Evolutionary conservation across 2,888 invertebrate species (phyloP).

Genomic region (Escarpia spicata): DNA sequence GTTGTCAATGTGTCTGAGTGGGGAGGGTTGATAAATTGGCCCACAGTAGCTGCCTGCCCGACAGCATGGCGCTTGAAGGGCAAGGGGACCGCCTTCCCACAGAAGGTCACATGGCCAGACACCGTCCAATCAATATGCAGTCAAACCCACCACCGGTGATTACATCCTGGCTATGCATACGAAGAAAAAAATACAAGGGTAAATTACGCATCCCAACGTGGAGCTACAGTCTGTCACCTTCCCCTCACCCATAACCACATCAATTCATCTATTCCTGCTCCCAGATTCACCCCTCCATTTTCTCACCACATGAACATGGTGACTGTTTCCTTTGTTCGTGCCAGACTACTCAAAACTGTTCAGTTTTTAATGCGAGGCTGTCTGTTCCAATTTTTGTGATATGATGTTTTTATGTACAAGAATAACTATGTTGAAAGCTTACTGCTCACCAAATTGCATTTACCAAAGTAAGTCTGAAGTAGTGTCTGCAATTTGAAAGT

Average conservation of each 20-base stretch:
- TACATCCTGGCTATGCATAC: background rate
- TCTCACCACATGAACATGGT: background rate
- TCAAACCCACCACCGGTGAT: background rate
- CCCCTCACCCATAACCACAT: background rate
- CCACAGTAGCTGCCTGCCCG: background rate
- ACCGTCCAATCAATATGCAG: background rate
- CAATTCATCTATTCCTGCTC: background rate
- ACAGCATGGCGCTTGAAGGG: background rate
- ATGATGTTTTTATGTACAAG: too few species aligned
- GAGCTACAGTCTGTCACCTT: background rate
- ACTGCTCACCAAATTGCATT: too few species aligned
- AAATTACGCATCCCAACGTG: background rate
- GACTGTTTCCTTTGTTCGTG: background rate
- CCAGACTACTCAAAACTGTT: background rate
- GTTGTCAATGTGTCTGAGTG: background rate
- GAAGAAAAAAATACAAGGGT: background rate
- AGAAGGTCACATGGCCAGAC: conserved; percentile 13
- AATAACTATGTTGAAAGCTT: too few species aligned
- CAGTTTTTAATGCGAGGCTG: too few species aligned
- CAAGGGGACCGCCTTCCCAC: background rate
- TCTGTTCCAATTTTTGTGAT: too few species aligned
- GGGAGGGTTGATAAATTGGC: background rate
- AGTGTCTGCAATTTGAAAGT: too few species aligned
- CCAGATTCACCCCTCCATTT: background rate
- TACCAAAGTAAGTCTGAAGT: too few species aligned